phyloP scores from a whole-genome alignment of 2,888 invertebrate species.

The Mesochorus sp. region DNA sequence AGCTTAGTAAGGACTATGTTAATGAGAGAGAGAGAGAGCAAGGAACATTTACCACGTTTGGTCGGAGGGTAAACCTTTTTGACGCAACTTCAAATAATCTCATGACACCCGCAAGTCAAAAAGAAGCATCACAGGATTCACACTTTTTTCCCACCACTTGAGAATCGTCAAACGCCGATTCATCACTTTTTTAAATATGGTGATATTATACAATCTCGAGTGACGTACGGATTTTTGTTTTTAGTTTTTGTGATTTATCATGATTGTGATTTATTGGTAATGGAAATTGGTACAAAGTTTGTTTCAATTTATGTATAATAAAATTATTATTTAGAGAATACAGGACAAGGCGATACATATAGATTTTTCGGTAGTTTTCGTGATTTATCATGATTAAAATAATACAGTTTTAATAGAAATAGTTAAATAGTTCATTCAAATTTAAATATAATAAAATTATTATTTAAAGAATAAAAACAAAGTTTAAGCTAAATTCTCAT shows the following conservation, averaged over 20 bases:
- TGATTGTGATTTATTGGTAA: neutral
- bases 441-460: neutral
- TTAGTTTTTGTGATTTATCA: too few species aligned
- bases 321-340: neutral
- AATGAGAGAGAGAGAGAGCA: slow-evolving; percentile 56
- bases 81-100: slow-evolving; percentile 14
- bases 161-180: neutral
- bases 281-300: neutral
- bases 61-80: neutral
- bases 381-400: too few species aligned
- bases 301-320: neutral
- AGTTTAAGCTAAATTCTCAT: neutral
- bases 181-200: neutral
- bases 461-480: neutral
- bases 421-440: neutral
- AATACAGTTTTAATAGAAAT: neutral
- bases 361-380: too few species aligned
- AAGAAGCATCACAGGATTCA: neutral
- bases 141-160: neutral
- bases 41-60: slow-evolving; percentile 16
- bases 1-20: slow-evolving; percentile 68
- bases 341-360: too few species aligned
- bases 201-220: too few species aligned
- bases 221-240: too few species aligned
- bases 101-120: neutral